phyloP scores from a whole-genome alignment of 2,888 invertebrate species.

The Drosophila niveifrons region DNA sequence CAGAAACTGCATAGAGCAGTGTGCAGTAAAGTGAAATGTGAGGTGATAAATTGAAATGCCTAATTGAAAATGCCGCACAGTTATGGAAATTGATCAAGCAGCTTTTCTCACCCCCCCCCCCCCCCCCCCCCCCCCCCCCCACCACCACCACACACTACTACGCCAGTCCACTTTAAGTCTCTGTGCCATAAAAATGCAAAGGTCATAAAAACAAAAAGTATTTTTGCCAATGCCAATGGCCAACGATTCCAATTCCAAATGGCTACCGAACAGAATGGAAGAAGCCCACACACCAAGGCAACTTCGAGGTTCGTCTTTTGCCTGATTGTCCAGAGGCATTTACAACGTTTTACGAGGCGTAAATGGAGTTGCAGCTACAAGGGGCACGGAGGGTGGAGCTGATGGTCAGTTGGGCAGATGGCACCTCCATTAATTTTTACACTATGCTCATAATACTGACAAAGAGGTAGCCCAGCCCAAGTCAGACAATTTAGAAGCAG shows the following conservation, averaged over 20 bases:
- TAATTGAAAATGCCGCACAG: slow-evolving; percentile 64
- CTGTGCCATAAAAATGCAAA: slow-evolving; percentile 59
- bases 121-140: not conserved
- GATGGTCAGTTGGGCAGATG: slow-evolving; percentile 34
- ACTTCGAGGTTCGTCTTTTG: slow-evolving; percentile 1
- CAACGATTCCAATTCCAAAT: slow-evolving; percentile 43
- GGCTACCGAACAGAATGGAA: slow-evolving; percentile 63
- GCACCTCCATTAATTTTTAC: slow-evolving; percentile 61
- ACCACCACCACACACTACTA: too few relatives aligned
- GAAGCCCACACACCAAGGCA: slow-evolving; percentile 48
- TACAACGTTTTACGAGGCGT: slow-evolving; percentile 61
- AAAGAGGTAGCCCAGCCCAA: not conserved
- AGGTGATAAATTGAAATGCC: slow-evolving; percentile 65
- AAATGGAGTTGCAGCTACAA: slow-evolving; percentile 22
- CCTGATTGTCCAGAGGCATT: slow-evolving; percentile 46
- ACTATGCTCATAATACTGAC: not conserved
- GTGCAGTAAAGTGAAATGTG: slow-evolving; percentile 23
- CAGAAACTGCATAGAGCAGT: slow-evolving; percentile 1
- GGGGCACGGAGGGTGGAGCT: not conserved
- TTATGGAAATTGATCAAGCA: slow-evolving; percentile 68
- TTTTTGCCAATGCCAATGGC: slow-evolving; percentile 32
- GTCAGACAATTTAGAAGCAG: not conserved
- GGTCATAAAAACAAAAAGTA: slow-evolving; percentile 46
- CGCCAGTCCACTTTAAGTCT: slow-evolving; percentile 7
- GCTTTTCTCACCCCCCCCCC: not conserved